Evolutionary conservation across 2,797 vertebrate genomes (phyloP), one percentile per base, ranked within the genome.

Genomic region (Hylomyscus alleni): DNA sequence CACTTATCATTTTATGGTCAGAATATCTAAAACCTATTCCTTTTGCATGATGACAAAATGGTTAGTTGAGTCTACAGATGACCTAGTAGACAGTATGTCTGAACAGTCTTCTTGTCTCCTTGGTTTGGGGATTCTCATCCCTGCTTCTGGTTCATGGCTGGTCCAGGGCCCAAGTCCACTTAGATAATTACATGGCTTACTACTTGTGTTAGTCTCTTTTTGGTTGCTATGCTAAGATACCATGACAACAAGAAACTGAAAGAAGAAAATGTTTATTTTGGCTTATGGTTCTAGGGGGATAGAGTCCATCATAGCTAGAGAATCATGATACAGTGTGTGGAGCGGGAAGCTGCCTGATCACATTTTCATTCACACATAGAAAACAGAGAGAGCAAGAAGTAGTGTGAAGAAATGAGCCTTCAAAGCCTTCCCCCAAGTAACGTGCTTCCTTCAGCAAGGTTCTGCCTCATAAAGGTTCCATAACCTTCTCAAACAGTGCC

Each of bases 91-190:
- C 88, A 89, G 78, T 40, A 76, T 54, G 15, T 67, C n/a, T 81
- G 17, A 20, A 77, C 1, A 81, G 29, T 81, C 34, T 54, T 15
- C 56, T 3, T n/a, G 3, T 83, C 52, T 69, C 9, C 24, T 93
- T 86, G 34, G 10, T 3, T 86, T 72, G 83, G n/a, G 4, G 2
- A 81, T 73, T 91, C 54, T 60, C 86, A 22, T 80, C 52, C 75
- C 13, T 91, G 1, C 34, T 40, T 89, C 31, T 58, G 44, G 22
- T 52, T 93, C 67, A 85, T 37, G 7, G 69, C 40, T 81, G 8
- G 2, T 22, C 2, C 34, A 88, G 56, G 58, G 2, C 0, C 0
- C 26, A 1, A 12, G 8, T 92, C 8, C 10, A 89, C 0, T 60
- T 73, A 80, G 24, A 89, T 50, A 52, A 85, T 90, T 75, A 76